phyloP scores from a whole-genome alignment of 30 jellyfish, hydroid and myxozoan species.

The Catostylus mosaicus region DNA sequence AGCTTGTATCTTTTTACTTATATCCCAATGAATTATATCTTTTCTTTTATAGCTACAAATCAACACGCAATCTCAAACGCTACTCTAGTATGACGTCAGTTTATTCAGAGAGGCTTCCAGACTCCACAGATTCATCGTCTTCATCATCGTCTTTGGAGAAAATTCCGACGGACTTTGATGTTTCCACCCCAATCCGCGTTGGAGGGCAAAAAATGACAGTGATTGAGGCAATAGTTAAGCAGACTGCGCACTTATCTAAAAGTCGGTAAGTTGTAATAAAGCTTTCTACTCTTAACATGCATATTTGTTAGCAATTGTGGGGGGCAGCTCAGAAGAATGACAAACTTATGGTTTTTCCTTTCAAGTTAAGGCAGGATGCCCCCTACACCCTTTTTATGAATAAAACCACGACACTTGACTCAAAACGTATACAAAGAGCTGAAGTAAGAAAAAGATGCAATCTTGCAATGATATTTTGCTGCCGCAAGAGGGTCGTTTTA shows the following conservation, averaged over 20 bases:
- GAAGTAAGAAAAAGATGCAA: too few relatives aligned
- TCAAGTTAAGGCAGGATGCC: too few relatives aligned
- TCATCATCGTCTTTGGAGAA: conserved; percentile 70
- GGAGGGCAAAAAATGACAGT: conserved; percentile 48
- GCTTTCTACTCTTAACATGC: background rate
- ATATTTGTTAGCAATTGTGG: background rate
- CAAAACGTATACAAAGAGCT: too few relatives aligned
- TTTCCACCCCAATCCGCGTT: conserved; percentile 48
- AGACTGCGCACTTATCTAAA: conserved; percentile 19
- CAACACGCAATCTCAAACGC: conserved; percentile 89
- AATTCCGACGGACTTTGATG: conserved; percentile 51
- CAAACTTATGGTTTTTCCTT: too few relatives aligned
- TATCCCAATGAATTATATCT: too few relatives aligned
- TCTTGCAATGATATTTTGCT: too few relatives aligned
- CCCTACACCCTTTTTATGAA: too few relatives aligned
- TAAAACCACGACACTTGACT: too few relatives aligned
- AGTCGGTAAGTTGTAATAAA: conserved; percentile 24
- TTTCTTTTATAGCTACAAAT: conserved; percentile 76
- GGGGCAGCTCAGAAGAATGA: background rate
- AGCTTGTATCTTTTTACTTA: too few relatives aligned
- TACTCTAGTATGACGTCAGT: conserved; percentile 99
- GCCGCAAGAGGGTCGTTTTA: too few relatives aligned
- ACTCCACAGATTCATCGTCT: conserved; percentile 55
- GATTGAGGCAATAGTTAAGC: conserved; percentile 44
- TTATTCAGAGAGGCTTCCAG: conserved; percentile 65